Evolutionary conservation across 2,888 invertebrate genomes (phyloP).

Genomic region (Cataglyphis cursor): DNA sequence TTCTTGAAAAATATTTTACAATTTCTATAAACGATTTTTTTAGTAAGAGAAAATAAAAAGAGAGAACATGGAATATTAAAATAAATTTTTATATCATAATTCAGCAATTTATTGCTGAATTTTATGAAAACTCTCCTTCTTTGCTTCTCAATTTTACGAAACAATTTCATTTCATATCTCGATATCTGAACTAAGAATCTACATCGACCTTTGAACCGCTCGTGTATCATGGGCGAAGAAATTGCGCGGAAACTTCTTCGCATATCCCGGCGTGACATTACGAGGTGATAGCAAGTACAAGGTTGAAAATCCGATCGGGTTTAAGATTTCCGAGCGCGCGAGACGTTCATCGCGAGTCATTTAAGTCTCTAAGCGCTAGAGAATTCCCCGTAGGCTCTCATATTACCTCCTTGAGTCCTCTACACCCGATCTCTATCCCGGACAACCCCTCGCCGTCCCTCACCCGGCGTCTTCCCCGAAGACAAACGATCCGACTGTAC

Average conservation of each 20-base stretch:
- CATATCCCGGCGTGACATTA: constrained; percentile 37
- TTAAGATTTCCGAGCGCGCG: constrained; percentile 73
- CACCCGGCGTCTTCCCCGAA: constrained; percentile 69
- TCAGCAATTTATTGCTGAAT: neutral
- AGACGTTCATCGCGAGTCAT: constrained; percentile 54
- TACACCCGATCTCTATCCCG: constrained; percentile 62
- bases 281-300: constrained; percentile 72
- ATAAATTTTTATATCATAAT: neutral
- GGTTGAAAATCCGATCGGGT: constrained; percentile 72
- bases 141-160: neutral
- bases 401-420: constrained; percentile 77
- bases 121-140: neutral
- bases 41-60: neutral
- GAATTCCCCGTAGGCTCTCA: constrained; percentile 78
- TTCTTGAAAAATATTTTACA: neutral
- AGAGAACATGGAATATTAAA: neutral
- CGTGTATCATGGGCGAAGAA: neutral
- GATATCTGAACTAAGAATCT: neutral
- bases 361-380: constrained; percentile 64
- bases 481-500: constrained; percentile 79
- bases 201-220: neutral
- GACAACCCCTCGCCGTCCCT: constrained; percentile 52
- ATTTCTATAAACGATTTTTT: neutral
- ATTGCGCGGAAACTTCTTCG: neutral
- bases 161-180: neutral